Conservation (phyloP, 2,113 vertebrate species). For the Diphyllodes magnificus region DNA sequence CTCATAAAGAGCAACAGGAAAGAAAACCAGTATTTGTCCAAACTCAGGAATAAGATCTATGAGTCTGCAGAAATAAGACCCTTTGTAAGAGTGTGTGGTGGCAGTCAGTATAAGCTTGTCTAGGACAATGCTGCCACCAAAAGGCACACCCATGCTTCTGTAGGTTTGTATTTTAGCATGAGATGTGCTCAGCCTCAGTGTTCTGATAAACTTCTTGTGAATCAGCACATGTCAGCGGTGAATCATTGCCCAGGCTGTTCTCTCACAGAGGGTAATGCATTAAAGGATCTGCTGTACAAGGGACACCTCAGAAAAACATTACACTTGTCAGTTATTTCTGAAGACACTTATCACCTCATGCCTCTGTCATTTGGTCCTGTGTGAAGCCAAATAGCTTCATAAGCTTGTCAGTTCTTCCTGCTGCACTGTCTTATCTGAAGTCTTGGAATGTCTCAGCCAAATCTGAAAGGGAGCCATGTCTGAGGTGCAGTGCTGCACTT, state of each 20-base stretch:
- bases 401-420: background rate
- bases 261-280: background rate
- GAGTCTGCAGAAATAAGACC: background rate
- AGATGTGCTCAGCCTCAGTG: background rate
- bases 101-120: background rate
- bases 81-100: background rate
- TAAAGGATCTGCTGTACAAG: background rate
- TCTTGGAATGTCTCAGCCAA: background rate
- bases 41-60: background rate
- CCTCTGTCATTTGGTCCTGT: background rate
- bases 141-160: background rate
- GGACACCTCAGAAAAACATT: background rate
- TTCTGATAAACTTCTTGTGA: background rate
- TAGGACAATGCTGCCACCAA: conserved; percentile 55
- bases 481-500: background rate
- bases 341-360: background rate
- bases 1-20: background rate
- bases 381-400: background rate
- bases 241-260: background rate
- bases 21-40: background rate
- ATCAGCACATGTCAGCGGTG: background rate
- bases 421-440: background rate
- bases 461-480: background rate
- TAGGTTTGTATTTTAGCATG: background rate
- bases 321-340: background rate